A percentile compares a stretch with the other conserved stretches of the same genome.
Conservation (phyloP, 2,797 vertebrate species). For the Enteromius argenteus region DNA sequence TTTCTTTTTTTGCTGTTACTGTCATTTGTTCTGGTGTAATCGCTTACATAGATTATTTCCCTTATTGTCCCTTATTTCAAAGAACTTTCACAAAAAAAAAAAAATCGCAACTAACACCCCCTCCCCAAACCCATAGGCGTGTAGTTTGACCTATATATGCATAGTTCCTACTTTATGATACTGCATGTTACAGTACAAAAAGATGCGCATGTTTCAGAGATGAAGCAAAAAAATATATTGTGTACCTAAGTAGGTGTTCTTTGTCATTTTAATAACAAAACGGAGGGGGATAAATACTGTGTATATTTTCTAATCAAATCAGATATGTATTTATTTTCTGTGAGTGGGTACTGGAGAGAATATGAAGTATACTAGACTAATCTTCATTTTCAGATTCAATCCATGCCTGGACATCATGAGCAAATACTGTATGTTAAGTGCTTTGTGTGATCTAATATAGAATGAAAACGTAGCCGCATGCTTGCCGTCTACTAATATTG, state of each 20-base stretch:
- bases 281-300: constrained; percentile 77
- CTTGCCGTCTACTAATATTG: constrained; percentile 75
- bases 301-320: constrained; percentile 86
- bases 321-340: constrained; percentile 83
- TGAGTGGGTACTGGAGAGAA: constrained; percentile 80
- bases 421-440: constrained; percentile 80
- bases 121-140: constrained; percentile 78
- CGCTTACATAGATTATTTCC: constrained; percentile 6
- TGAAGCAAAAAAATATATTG: constrained; percentile 79
- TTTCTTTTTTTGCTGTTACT: constrained; percentile 46
- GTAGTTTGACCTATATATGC: constrained; percentile 83
- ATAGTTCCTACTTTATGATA: constrained; percentile 83
- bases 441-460: constrained; percentile 81
- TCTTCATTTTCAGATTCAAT: constrained; percentile 77
- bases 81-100: constrained; percentile 76
- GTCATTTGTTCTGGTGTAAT: constrained; percentile 42
- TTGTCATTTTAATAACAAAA: constrained; percentile 85
- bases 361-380: constrained; percentile 77
- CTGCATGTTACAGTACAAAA: constrained; percentile 88
- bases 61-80: constrained; percentile 60
- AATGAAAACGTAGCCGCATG: constrained; percentile 84
- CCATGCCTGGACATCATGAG: constrained; percentile 78
- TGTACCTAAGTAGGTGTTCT: constrained; percentile 83
- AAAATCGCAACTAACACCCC: constrained; percentile 69
- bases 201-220: constrained; percentile 89